phyloP scores from a whole-genome alignment of 1,140 invertebrate genomes.

The Drosophila nannoptera region DNA sequence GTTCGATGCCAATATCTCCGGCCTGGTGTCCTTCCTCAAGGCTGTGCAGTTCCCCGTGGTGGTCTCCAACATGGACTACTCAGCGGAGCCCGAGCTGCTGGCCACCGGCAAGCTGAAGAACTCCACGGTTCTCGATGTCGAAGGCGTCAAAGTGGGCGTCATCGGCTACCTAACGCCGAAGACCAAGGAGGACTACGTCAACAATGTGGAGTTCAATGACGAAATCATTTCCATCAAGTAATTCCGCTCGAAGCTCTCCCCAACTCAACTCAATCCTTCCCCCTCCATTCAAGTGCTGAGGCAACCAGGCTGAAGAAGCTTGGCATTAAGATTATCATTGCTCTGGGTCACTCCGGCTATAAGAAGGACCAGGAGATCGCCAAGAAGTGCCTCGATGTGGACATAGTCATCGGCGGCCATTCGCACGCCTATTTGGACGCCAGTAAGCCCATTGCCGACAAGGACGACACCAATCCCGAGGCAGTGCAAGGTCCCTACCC shows the following conservation, averaged over 20 bases:
- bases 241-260: background rate
- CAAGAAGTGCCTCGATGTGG: constrained; percentile 87
- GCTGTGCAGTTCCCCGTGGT: constrained; percentile 86
- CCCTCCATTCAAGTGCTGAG: constrained; percentile 80
- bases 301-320: constrained; percentile 83
- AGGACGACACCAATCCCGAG: constrained; percentile 46
- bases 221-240: constrained; percentile 85
- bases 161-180: constrained; percentile 94
- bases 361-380: constrained; percentile 89
- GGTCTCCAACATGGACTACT: constrained; percentile 87
- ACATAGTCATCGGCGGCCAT: constrained; percentile 93
- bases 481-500: constrained; percentile 87
- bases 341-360: constrained; percentile 93
- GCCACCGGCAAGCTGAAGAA: constrained; percentile 80
- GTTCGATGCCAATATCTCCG: constrained; percentile 89
- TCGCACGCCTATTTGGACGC: constrained; percentile 94
- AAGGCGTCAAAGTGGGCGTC: constrained; percentile 86
- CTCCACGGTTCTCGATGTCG: constrained; percentile 84
- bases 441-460: constrained; percentile 81
- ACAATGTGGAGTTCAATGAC: constrained; percentile 85
- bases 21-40: constrained; percentile 87
- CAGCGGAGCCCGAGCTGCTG: constrained; percentile 82
- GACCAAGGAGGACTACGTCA: constrained; percentile 83
- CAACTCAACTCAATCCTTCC: background rate
- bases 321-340: constrained; percentile 91